phyloP scores from a whole-genome alignment of 2,888 invertebrate species.

The Drosophila borborema region DNA sequence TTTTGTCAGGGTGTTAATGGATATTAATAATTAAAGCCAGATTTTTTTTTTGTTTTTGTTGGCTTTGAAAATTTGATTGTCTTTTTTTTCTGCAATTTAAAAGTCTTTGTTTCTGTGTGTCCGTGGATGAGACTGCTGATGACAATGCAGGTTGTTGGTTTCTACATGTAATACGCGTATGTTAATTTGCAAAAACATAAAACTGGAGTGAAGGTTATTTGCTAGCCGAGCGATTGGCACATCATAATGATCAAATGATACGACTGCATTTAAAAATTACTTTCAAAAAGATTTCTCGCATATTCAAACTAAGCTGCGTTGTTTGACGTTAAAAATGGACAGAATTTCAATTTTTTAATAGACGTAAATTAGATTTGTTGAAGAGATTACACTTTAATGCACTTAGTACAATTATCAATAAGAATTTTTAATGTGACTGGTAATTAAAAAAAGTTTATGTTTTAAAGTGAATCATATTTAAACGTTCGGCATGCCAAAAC shows the following conservation, averaged over 20 bases:
- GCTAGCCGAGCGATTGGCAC: constrained; percentile 26
- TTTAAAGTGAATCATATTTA: neutral
- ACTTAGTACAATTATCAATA: no score
- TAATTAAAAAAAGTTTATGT: neutral
- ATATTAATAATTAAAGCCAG: constrained; percentile 62
- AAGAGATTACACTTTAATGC: neutral
- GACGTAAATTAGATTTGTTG: neutral
- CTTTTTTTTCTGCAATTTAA: constrained; percentile 39
- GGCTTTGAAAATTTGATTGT: constrained; percentile 48
- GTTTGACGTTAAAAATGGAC: neutral
- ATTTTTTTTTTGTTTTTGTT: constrained; percentile 45
- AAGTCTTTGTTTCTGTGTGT: constrained; percentile 35
- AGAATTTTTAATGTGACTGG: neutral
- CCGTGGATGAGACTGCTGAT: constrained; percentile 29
- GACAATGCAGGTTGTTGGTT: constrained; percentile 53
- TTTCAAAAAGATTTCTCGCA: neutral
- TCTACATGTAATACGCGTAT: constrained; percentile 38
- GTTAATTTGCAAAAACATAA: constrained; percentile 60
- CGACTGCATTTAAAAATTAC: constrained; percentile 2
- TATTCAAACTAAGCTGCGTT: neutral
- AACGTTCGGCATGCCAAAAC: neutral
- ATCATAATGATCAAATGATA: constrained; percentile 23
- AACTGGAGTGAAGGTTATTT: constrained; percentile 52
- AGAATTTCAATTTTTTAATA: neutral
- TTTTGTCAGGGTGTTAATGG: constrained; percentile 65